Base-by-base conservation (phyloP, 2,888 invertebrate species). In the Coelogynopora nodosa region DNA sequence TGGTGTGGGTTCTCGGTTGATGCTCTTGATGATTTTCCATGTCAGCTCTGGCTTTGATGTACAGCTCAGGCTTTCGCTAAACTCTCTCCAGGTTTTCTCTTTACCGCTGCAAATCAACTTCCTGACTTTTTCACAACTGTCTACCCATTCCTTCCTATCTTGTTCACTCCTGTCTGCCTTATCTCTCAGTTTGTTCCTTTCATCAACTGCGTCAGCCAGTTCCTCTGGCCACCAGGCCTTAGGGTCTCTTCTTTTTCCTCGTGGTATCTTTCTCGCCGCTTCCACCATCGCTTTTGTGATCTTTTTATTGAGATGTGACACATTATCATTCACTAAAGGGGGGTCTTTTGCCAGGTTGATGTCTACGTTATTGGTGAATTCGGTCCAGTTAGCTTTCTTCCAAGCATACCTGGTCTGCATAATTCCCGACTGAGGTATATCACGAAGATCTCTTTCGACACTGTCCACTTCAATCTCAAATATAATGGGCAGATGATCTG, bases 401-500 rank as follows among this genome's bases (percentile, higher is more conserved):
- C 82, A 82, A 18, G 82, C 29, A 82, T 82, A 82, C 27, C 82
- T 82, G n/a, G 82, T 82, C 27, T 82, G 82, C 18, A 30, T 18
- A 82, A 82, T 13, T 28, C 31, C 82, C n/a, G 29, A 30, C n/a
- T 28, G 13, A 18, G 82, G 82, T 13, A 82, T 5, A n/a, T 82
- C n/a, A 18, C n/a, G 13, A 28, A 28, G 13, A n/a, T 82, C n/a
- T 82, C 29, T 29, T 18, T 27, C 29, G n/a, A 82, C n/a, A 28
- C n/a, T 27, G 31, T 82, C 82, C 18, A 82, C 27, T 27, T 82
- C 82, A n/a, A 82, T 82, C 29, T 82, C 29, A 28, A 82, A 82
- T 5, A 30, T 84, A 27, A 30, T 87, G 13, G 85, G 86, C 23
- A 82, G 85, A 27, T 85, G 87, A n/a, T 67, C 49, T 67, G 31